Percentiles rank a stretch among this genome's conserved stretches.
Conservation (phyloP, 30 jellyfish, hydroid and myxozoan genomes). For the Cassiopea xamachana region DNA sequence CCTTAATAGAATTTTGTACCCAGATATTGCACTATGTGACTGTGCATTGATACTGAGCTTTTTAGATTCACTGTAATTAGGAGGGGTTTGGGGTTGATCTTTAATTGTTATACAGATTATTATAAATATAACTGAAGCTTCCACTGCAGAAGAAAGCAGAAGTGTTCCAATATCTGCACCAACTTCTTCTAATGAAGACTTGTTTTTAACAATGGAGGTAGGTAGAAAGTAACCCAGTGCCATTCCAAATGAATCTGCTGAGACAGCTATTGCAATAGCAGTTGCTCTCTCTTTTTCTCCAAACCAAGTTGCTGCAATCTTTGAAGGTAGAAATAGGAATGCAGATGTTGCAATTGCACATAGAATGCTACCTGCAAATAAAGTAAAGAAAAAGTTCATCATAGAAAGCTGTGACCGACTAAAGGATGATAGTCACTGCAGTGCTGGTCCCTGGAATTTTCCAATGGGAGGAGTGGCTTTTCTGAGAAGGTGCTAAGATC, state of each 20-base stretch:
- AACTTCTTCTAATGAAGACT: constrained; percentile 4
- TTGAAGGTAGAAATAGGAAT: constrained; percentile 81
- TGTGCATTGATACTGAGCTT: not conserved
- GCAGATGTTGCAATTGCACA: constrained; percentile 81
- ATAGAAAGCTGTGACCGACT: not conserved
- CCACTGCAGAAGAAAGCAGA: constrained; percentile 55
- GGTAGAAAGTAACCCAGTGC: constrained; percentile 71
- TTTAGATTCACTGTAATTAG: constrained; percentile 54
- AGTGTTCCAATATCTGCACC: constrained; percentile 34
- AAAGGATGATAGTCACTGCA: too few relatives aligned
- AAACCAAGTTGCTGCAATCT: constrained; percentile 92
- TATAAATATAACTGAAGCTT: constrained; percentile 59
- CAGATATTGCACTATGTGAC: not conserved
- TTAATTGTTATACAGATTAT: constrained; percentile 46
- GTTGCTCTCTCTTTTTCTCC: constrained; percentile 81
- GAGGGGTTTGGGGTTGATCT: constrained; percentile 83
- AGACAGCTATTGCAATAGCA: constrained; percentile 82
- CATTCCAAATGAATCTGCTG: constrained; percentile 83
- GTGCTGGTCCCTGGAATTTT: too few relatives aligned
- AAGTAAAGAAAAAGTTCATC: not conserved
- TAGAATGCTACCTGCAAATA: constrained; percentile 40
- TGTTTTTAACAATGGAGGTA: constrained; percentile 40
- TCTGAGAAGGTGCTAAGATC: too few relatives aligned
- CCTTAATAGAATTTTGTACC: constrained; percentile 22
- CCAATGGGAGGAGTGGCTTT: too few relatives aligned